These are phyloP conservation scores for Autographa pulchrina DNA, from an alignment of 2,888 invertebrate species.

Conservation along the genomic window DNA sequence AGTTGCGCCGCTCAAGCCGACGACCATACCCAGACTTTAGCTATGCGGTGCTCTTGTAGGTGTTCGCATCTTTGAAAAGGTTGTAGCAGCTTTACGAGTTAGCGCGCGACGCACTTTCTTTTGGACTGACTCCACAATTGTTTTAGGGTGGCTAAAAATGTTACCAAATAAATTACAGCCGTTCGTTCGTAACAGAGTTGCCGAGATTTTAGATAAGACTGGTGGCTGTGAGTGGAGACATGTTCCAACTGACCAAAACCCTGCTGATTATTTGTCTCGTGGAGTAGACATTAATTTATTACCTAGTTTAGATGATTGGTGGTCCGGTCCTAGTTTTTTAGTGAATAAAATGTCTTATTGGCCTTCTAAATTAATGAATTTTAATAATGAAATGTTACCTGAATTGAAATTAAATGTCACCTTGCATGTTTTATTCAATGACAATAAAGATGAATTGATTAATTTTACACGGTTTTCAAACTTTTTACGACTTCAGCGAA, in stretches of 20 bases:
- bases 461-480: slow-evolving; percentile 11
- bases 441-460: background rate
- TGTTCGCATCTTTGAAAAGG: slow-evolving; percentile 12
- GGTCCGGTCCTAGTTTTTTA: slow-evolving; percentile 15
- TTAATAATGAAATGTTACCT: slow-evolving; percentile 2
- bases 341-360: slow-evolving; percentile 7
- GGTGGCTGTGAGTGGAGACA: background rate
- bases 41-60: slow-evolving; percentile 5
- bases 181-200: slow-evolving; percentile 12
- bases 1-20: background rate
- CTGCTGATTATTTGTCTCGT: background rate
- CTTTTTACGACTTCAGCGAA: slow-evolving; percentile 1
- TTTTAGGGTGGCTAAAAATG: slow-evolving; percentile 16
- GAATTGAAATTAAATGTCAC: slow-evolving; percentile 7
- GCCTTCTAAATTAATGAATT: slow-evolving; percentile 15
- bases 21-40: background rate
- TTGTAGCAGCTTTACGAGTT: background rate
- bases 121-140: slow-evolving; percentile 17
- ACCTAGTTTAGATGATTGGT: slow-evolving; percentile 1
- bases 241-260: background rate
- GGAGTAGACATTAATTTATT: slow-evolving; percentile 8
- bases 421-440: background rate
- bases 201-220: slow-evolving; percentile 1
- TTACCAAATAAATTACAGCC: slow-evolving; percentile 9
- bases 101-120: background rate